Percentiles rank a stretch among this genome's conserved stretches.
phyloP scores from a whole-genome alignment of 2,113 vertebrate species.

The Anhinga anhinga region DNA sequence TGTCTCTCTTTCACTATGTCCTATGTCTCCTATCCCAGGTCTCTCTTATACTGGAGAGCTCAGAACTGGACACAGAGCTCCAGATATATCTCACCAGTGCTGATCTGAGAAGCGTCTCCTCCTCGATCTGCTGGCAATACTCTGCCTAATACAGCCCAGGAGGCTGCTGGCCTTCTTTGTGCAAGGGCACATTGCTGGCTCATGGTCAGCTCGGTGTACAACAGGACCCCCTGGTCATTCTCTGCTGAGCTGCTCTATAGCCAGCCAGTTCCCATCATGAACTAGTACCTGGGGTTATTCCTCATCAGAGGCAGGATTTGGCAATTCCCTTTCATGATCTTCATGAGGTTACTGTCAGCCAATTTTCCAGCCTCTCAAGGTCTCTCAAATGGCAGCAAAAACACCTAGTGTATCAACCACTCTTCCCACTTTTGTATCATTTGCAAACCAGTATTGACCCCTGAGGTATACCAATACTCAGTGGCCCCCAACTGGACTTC shows the following conservation, averaged over 20 bases:
- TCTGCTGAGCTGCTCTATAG: background rate
- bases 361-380: background rate
- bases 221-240: background rate
- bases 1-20: too few species aligned
- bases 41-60: background rate
- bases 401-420: background rate
- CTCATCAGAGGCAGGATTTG: background rate
- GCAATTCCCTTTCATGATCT: background rate
- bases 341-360: background rate
- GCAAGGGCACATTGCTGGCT: background rate
- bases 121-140: background rate
- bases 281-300: background rate
- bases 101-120: background rate
- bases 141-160: background rate
- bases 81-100: background rate
- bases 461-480: background rate
- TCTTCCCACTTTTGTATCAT: background rate
- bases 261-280: fast-evolving
- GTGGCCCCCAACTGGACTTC: background rate
- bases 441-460: background rate
- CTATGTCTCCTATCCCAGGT: too few species aligned
- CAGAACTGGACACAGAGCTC: background rate
- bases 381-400: background rate
- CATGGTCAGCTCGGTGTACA: background rate
- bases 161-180: background rate